Evolutionary conservation across 1,140 invertebrate genomes (phyloP).

Genomic region (Euglossa dilemma): DNA sequence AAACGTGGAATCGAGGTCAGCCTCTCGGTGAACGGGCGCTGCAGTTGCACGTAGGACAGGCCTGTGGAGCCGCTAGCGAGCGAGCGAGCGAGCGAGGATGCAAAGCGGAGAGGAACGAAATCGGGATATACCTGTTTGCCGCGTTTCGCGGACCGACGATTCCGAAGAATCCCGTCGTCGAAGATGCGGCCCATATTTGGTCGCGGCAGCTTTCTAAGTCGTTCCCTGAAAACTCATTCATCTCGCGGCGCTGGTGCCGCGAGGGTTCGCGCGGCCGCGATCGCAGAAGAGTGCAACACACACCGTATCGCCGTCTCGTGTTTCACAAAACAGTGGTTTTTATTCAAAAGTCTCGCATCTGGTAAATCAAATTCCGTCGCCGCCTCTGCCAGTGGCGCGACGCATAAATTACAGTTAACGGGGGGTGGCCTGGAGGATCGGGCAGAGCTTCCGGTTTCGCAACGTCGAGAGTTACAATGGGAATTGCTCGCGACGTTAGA

Average conservation of each 20-base stretch:
- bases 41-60: not conserved
- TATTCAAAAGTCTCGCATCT: conserved; percentile 70
- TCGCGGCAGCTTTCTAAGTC: not conserved
- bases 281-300: not conserved
- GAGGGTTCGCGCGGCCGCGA: not conserved
- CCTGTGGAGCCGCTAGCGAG: not conserved
- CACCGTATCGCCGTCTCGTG: not conserved
- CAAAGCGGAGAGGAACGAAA: conserved; percentile 29
- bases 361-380: conserved; percentile 69
- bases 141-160: not conserved
- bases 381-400: conserved; percentile 57
- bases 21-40: conserved; percentile 47
- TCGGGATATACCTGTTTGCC: conserved; percentile 15
- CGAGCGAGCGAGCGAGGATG: not conserved
- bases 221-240: conserved; percentile 7
- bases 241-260: not conserved
- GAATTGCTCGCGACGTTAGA: not conserved
- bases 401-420: conserved; percentile 55
- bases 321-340: conserved; percentile 57
- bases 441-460: conserved; percentile 11
- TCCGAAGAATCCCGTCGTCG: conserved; percentile 14
- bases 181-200: conserved; percentile 11
- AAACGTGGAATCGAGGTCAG: conserved; percentile 64
- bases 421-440: not conserved
- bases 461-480: conserved; percentile 20